A percentile compares a stretch with the other conserved stretches of the same genome.
Evolutionary conservation across 2,113 vertebrate species (phyloP).

Genomic region (Ictalurus punctatus): DNA sequence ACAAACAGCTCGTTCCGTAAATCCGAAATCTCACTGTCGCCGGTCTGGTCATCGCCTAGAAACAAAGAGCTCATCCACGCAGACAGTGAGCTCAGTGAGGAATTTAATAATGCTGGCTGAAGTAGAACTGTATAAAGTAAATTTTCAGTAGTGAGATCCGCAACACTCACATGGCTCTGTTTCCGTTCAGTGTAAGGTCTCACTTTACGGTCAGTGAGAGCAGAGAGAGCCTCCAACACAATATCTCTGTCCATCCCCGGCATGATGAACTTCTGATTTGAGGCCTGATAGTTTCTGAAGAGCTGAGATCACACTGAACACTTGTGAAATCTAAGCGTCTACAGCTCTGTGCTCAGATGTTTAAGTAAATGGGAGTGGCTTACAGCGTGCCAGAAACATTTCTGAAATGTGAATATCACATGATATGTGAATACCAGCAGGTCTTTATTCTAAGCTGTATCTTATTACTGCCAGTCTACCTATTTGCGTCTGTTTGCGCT

Average conservation of each 20-base stretch:
- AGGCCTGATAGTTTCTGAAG: neutral
- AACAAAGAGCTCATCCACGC: no score
- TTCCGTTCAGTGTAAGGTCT: neutral
- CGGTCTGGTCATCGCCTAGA: no score
- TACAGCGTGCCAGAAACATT: neutral
- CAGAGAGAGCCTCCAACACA: conserved; percentile 35
- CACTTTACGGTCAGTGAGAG: conserved; percentile 14
- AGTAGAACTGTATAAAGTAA: neutral
- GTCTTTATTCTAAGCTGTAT: no score
- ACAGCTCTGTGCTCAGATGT: neutral
- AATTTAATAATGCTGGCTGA: no score
- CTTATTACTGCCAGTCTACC: no score
- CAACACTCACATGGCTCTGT: no score
- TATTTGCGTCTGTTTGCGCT: no score
- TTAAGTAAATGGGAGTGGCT: neutral
- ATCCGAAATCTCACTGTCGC: neutral
- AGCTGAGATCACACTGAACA: neutral
- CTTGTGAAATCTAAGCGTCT: neutral
- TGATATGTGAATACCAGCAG: no score
- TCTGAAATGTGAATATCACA: neutral
- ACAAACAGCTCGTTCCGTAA: conserved; percentile 35
- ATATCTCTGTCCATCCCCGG: neutral
- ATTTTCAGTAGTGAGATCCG: neutral
- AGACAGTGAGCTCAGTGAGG: no score
- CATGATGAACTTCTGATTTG: neutral